These are phyloP conservation scores for Neopelma chrysocephalum DNA, from an alignment of 2,797 vertebrate species.

Conservation along the genomic window DNA sequence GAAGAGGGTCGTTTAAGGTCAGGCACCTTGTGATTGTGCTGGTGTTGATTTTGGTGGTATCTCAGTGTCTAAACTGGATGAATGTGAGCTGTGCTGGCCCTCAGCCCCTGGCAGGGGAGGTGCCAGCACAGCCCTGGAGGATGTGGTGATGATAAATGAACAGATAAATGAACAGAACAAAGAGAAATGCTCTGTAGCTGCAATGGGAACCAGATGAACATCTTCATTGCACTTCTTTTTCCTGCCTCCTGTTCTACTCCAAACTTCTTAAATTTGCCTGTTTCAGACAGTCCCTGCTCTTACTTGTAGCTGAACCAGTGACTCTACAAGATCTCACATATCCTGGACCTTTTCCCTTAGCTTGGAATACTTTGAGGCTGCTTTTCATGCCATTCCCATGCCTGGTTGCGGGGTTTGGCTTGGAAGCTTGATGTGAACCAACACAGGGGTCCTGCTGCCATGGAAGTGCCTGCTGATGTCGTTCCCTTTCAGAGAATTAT, in stretches of 20 bases:
- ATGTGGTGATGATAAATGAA: neutral
- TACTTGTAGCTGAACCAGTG: neutral
- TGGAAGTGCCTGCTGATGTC: neutral
- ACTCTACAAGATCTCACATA: rapidly evolving
- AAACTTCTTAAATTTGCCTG: neutral
- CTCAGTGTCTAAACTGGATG: neutral
- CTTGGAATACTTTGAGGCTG: neutral
- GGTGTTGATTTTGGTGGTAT: neutral
- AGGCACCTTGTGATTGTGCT: rapidly evolving
- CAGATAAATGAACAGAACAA: neutral
- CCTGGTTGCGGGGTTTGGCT: neutral
- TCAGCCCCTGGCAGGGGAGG: neutral
- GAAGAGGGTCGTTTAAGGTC: neutral
- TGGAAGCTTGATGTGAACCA: neutral
- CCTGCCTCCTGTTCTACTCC: neutral
- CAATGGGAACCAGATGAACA: neutral
- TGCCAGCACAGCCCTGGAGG: neutral
- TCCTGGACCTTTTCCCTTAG: neutral
- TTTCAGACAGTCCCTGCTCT: neutral
- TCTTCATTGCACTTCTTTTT: neutral
- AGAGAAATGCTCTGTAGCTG: neutral
- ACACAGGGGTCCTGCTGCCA: rapidly evolving
- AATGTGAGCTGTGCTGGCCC: neutral
- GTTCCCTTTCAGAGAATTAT: neutral
- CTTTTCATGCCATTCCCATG: neutral